A percentile compares a stretch with the other conserved stretches of the same genome.
Evolutionary conservation across 1,140 invertebrate genomes (phyloP).

Genomic region (Cataglyphis hispanica): DNA sequence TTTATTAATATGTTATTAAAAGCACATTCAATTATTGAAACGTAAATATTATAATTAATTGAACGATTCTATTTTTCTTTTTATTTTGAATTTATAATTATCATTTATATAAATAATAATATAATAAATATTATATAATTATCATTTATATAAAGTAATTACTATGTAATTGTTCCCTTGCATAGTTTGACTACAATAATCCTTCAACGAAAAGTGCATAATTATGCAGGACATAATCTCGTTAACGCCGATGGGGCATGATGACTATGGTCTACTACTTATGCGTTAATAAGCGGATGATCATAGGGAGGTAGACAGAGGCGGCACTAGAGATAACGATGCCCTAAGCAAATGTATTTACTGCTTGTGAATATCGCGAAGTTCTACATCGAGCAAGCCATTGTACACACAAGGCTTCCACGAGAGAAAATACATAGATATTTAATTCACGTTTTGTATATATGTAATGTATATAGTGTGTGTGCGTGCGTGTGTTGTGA

Average conservation of each 20-base stretch:
- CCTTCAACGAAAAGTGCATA: slow-evolving; percentile 9
- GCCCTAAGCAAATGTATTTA: slow-evolving; percentile 41
- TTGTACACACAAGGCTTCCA: slow-evolving; percentile 3
- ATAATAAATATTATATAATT: too few relatives aligned
- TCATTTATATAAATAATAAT: background rate
- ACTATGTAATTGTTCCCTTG: background rate
- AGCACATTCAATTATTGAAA: background rate
- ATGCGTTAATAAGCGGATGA: slow-evolving; percentile 47
- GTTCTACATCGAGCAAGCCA: background rate
- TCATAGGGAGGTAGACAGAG: slow-evolving; percentile 28
- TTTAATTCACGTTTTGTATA: background rate
- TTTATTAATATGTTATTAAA: background rate
- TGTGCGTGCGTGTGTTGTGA: too few relatives aligned
- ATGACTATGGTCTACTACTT: slow-evolving; percentile 42
- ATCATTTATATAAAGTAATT: background rate
- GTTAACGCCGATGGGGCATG: slow-evolving; percentile 45
- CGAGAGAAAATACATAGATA: slow-evolving; percentile 17
- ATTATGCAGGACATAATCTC: slow-evolving; percentile 47
- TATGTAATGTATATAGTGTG: too few relatives aligned
- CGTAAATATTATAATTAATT: background rate
- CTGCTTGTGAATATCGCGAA: slow-evolving; percentile 17
- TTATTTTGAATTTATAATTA: slow-evolving; percentile 1
- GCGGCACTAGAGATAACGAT: background rate
- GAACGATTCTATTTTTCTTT: background rate
- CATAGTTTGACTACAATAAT: slow-evolving; percentile 16